A percentile compares a stretch with the other conserved stretches of the same genome.
Evolutionary conservation across 1,140 invertebrate genomes (phyloP).

Genomic region (Vollenhovia emeryi): DNA sequence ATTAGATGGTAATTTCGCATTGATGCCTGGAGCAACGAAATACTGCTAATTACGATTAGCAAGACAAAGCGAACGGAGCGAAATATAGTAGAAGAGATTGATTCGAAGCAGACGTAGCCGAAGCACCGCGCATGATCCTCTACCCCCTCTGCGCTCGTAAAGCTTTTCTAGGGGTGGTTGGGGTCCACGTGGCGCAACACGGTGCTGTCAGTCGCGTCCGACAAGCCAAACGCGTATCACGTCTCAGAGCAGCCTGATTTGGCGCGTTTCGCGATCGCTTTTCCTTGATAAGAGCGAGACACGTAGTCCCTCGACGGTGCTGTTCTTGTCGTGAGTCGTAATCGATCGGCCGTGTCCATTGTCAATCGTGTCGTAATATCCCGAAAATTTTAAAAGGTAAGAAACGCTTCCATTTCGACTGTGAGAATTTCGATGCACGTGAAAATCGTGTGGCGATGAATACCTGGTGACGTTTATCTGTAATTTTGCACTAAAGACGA

Average conservation of each 20-base stretch:
- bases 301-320: background rate
- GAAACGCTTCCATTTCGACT: background rate
- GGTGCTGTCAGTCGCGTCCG: constrained; percentile 79
- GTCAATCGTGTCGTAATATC: background rate
- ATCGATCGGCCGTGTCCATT: background rate
- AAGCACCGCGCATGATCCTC: constrained; percentile 64
- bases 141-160: constrained; percentile 50
- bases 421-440: background rate
- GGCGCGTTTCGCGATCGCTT: constrained; percentile 17
- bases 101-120: constrained; percentile 55
- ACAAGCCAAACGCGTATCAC: constrained; percentile 74
- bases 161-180: constrained; percentile 69
- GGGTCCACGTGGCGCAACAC: constrained; percentile 79
- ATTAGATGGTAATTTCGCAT: background rate
- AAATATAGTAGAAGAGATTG: constrained; percentile 45
- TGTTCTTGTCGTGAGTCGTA: background rate
- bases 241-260: constrained; percentile 1
- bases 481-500: background rate
- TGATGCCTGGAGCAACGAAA: constrained; percentile 5
- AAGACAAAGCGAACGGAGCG: constrained; percentile 48
- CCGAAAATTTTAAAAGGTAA: constrained; percentile 11
- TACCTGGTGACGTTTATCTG: no score
- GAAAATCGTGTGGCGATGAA: background rate
- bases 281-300: background rate
- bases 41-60: constrained; percentile 66